Percentiles rank a stretch among this genome's conserved stretches.
Conservation (phyloP, 1,140 invertebrate genomes). For the Nautilus pompilius region DNA sequence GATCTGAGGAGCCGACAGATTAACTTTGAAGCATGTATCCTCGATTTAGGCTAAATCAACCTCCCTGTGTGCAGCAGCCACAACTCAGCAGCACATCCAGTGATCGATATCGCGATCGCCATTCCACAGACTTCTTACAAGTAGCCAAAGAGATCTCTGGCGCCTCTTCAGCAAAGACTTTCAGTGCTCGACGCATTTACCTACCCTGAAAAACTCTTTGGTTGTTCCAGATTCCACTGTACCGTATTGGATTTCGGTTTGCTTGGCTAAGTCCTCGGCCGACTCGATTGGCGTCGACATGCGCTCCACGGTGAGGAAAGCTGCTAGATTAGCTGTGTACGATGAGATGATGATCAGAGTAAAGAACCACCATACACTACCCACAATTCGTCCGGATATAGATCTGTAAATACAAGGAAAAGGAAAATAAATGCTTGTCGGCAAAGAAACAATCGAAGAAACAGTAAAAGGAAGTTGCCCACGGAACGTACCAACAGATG, state of each 20-base stretch:
- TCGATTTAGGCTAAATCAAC: too few species aligned
- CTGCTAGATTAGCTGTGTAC: conserved; percentile 55
- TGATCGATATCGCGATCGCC: too few species aligned
- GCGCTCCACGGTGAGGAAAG: conserved; percentile 51
- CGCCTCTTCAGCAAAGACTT: too few species aligned
- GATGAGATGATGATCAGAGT: conserved; percentile 54
- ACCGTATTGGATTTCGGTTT: conserved; percentile 52
- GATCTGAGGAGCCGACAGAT: too few species aligned
- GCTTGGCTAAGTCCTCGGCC: conserved; percentile 50
- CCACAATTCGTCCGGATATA: conserved; percentile 52
- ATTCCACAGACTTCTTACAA: too few species aligned
- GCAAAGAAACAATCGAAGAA: too few species aligned
- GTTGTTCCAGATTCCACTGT: conserved; percentile 42
- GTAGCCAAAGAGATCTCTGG: too few species aligned
- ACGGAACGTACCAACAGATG: not conserved
- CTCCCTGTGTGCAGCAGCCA: too few species aligned
- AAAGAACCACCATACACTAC: conserved; percentile 54
- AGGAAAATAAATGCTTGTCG: not conserved
- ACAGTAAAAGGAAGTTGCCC: not conserved
- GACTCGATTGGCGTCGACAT: conserved; percentile 51
- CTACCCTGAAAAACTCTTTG: conserved; percentile 53
- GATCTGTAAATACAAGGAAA: conserved; percentile 32
- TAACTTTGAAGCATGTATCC: too few species aligned
- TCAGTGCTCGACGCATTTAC: not conserved
- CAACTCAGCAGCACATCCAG: too few species aligned